phyloP scores from a whole-genome alignment of 37 sponge, comb jelly and placozoan genomes.

The Cliona cf. orientalis region DNA sequence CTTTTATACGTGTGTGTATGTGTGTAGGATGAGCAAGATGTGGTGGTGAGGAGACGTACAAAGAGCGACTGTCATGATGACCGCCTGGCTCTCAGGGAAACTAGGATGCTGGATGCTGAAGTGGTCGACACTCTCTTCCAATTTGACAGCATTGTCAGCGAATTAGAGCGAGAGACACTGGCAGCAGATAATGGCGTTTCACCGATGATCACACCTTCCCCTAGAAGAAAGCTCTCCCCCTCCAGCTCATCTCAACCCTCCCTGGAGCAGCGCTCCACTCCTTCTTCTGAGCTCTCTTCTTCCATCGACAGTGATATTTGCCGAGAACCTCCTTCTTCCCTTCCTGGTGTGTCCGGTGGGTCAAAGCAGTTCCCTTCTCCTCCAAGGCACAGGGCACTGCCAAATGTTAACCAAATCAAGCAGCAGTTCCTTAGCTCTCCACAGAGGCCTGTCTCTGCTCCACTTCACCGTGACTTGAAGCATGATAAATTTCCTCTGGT shows the following conservation, averaged over 20 bases:
- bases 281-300: neutral
- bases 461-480: neutral
- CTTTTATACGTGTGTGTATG: no score
- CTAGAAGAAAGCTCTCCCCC: neutral
- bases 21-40: no score
- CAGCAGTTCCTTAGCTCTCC: conserved; percentile 10
- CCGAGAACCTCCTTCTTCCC: neutral
- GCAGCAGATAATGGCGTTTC: conserved; percentile 1
- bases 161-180: conserved; percentile 8
- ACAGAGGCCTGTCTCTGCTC: neutral
- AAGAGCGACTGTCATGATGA: no score
- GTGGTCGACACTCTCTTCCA: conserved; percentile 33
- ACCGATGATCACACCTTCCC: neutral
- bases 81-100: neutral
- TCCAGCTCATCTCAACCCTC: neutral
- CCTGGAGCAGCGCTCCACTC: no score
- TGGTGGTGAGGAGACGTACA: no score
- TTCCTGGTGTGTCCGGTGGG: neutral
- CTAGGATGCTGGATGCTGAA: conserved; percentile 17
- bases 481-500: neutral
- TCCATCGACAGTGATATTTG: no score
- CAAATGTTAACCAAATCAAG: conserved; percentile 20
- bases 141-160: conserved; percentile 43
- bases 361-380: neutral
- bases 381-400: neutral